These are phyloP conservation scores for Ormyrus thymus DNA, from an alignment of 2,888 invertebrate genomes.

Conservation along the genomic window DNA sequence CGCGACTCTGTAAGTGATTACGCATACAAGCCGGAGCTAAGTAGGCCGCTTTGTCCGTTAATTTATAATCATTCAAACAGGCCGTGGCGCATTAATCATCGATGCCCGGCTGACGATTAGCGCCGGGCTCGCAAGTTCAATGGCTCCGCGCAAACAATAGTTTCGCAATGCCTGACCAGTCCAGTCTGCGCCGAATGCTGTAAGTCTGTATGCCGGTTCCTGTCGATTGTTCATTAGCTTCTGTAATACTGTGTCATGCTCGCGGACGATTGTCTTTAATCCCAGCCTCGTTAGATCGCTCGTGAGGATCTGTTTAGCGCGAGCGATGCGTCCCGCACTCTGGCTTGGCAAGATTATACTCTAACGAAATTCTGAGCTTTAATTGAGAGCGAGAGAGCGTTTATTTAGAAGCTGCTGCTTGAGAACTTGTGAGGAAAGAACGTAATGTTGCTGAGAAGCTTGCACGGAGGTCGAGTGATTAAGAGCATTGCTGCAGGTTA, in stretches of 20 bases:
- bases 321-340: not conserved
- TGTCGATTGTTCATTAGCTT: conserved; percentile 37
- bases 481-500: too few relatives aligned
- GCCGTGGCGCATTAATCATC: conserved; percentile 22
- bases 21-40: not conserved
- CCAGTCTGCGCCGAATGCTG: not conserved
- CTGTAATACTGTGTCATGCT: conserved; percentile 7
- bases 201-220: not conserved
- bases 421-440: not conserved
- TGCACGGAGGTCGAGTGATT: not conserved
- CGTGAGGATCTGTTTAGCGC: not conserved
- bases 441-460: not conserved
- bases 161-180: not conserved
- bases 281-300: conserved; percentile 17
- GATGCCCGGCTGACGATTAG: conserved; percentile 16
- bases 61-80: conserved; percentile 23
- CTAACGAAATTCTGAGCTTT: not conserved
- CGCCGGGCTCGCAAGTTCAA: conserved; percentile 13
- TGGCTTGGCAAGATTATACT: not conserved
- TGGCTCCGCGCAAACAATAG: conserved; percentile 27
- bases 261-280: conserved; percentile 27
- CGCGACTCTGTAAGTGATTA: not conserved
- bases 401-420: not conserved
- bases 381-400: not conserved
- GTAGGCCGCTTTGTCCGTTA: conserved; percentile 1